phyloP scores from a whole-genome alignment of 2,797 vertebrate genomes.

The Enteromius fasciolatus region DNA sequence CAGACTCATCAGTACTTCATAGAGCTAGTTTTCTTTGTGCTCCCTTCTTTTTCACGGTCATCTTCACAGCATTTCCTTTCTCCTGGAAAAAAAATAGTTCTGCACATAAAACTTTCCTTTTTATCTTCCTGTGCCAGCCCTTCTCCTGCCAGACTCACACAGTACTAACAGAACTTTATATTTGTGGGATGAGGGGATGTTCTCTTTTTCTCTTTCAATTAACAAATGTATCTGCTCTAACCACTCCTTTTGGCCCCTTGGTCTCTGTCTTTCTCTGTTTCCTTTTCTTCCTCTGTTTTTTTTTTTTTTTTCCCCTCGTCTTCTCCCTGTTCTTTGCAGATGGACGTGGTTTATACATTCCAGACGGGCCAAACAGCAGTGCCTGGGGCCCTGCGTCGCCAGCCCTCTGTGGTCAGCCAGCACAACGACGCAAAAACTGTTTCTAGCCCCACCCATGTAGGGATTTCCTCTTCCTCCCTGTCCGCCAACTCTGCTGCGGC shows the following conservation, averaged over 20 bases:
- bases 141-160: conserved; percentile 23
- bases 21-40: conserved; percentile 60
- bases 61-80: conserved; percentile 52
- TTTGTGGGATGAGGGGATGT: conserved; percentile 20
- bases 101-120: conserved; percentile 35
- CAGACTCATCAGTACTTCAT: conserved; percentile 68
- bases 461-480: conserved; percentile 87
- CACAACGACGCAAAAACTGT: conserved; percentile 98
- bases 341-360: conserved; percentile 99
- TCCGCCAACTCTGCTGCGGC: conserved; percentile 90
- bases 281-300: conserved; percentile 16
- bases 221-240: conserved; percentile 51
- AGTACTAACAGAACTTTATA: conserved; percentile 25
- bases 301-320: neutral
- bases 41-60: conserved; percentile 30
- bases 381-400: conserved; percentile 94
- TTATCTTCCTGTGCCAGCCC: conserved; percentile 21
- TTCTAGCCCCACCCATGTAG: conserved; percentile 96
- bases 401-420: conserved; percentile 95
- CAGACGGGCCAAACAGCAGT: conserved; percentile 93
- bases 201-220: conserved; percentile 54
- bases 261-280: conserved; percentile 43
- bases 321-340: conserved; percentile 80
- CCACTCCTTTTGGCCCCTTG: conserved; percentile 48
- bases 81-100: conserved; percentile 23